Percentiles rank a stretch among this genome's conserved stretches.
phyloP scores from a whole-genome alignment of 2,113 vertebrate genomes.

The Dicrurus megarhynchus region DNA sequence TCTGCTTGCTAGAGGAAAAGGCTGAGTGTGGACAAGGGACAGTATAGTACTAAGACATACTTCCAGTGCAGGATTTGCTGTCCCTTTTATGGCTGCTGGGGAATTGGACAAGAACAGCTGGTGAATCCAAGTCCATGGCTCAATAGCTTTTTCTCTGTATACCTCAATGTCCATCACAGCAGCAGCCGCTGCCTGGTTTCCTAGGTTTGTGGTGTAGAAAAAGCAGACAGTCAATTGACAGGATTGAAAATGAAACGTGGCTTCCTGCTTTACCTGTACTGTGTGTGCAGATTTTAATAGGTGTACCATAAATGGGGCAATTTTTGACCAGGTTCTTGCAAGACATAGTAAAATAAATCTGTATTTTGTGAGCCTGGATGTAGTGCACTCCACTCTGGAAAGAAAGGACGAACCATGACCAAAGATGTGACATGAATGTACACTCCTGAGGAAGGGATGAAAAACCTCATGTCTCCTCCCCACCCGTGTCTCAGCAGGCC shows the following conservation, averaged over 20 bases:
- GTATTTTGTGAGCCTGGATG: neutral
- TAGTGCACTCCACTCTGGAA: neutral
- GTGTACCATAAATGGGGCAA: neutral
- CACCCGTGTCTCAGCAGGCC: neutral
- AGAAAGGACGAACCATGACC: neutral
- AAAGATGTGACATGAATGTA: neutral
- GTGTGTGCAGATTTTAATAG: neutral
- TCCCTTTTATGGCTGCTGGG: neutral
- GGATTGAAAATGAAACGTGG: neutral
- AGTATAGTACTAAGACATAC: neutral
- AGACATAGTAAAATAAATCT: neutral
- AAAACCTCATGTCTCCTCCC: neutral
- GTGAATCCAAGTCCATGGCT: neutral
- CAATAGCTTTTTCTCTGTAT: neutral
- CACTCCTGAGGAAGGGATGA: neutral
- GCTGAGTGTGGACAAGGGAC: neutral
- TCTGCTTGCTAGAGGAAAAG: neutral
- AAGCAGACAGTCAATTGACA: neutral
- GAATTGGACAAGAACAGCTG: neutral
- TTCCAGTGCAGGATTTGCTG: neutral
- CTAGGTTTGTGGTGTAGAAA: neutral
- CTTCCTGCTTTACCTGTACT: neutral
- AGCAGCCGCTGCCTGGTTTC: neutral
- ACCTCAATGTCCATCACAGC: neutral
- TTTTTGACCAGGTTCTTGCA: neutral